Conservation (phyloP, 2,888 invertebrate genomes). For the Microplitis deprimator region DNA sequence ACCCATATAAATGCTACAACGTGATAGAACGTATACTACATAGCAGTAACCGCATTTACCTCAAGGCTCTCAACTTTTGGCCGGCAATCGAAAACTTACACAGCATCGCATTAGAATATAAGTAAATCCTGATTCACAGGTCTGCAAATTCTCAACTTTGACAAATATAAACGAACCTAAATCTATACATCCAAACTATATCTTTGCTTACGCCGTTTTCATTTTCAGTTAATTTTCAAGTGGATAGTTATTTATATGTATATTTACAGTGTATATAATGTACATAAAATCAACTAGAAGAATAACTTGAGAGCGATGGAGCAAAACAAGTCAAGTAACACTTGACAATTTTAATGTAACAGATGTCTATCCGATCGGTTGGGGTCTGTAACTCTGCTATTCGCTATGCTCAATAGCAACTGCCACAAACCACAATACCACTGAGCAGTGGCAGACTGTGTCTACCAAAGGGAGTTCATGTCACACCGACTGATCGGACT, state of each 20-base stretch:
- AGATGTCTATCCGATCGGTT: constrained; percentile 30
- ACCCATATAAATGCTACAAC: background rate
- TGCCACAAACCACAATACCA: constrained; percentile 42
- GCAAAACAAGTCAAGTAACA: constrained; percentile 1
- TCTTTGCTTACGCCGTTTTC: too few relatives aligned
- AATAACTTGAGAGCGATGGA: background rate
- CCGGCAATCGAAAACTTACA: background rate
- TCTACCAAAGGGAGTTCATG: constrained; percentile 40
- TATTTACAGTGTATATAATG: background rate
- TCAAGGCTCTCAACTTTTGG: background rate
- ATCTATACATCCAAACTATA: too few relatives aligned
- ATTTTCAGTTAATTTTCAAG: too few relatives aligned
- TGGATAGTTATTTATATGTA: too few relatives aligned
- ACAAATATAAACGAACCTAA: background rate
- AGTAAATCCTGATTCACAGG: background rate
- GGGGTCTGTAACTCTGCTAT: constrained; percentile 29
- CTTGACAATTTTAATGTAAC: constrained; percentile 34
- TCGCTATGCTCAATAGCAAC: constrained; percentile 41
- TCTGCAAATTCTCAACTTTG: background rate
- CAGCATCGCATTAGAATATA: background rate
- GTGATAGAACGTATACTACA: background rate
- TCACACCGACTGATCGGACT: constrained; percentile 42
- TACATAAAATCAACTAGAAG: background rate
- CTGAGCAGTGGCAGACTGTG: constrained; percentile 34
- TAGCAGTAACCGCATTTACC: background rate